Evolutionary conservation across 2,797 vertebrate species (phyloP).

Genomic region (Molossus molossus): DNA sequence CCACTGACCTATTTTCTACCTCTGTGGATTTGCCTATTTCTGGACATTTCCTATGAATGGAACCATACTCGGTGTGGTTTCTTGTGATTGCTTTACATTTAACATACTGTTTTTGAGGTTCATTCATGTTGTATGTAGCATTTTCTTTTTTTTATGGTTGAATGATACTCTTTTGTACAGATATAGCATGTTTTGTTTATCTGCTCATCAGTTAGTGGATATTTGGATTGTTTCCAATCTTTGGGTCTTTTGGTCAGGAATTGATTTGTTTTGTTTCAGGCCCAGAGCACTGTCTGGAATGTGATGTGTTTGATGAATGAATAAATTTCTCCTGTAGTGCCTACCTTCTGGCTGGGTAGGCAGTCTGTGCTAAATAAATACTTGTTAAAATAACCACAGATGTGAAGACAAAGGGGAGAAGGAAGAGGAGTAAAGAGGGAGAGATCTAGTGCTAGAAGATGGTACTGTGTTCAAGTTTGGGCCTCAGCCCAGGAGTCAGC

Average conservation of each 20-base stretch:
- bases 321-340: not conserved
- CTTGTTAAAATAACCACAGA: not conserved
- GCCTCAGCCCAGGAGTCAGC: not conserved
- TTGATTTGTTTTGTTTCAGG: slow-evolving; percentile 6
- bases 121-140: not conserved
- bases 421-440: not conserved
- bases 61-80: not conserved
- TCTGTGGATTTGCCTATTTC: not conserved
- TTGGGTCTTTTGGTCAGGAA: not conserved
- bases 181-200: not conserved
- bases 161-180: not conserved
- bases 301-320: not conserved
- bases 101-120: not conserved
- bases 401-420: not conserved
- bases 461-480: not conserved
- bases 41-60: not conserved
- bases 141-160: not conserved
- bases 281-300: not conserved
- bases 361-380: not conserved
- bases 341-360: not conserved
- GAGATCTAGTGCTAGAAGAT: not conserved
- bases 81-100: not conserved
- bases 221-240: slow-evolving; percentile 10
- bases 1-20: not conserved
- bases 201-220: not conserved